Percentiles rank a stretch among this genome's conserved stretches.
These are phyloP conservation scores for Cryptocephalus primarius DNA, from an alignment of 2,888 invertebrate genomes.

Conservation along the genomic window DNA sequence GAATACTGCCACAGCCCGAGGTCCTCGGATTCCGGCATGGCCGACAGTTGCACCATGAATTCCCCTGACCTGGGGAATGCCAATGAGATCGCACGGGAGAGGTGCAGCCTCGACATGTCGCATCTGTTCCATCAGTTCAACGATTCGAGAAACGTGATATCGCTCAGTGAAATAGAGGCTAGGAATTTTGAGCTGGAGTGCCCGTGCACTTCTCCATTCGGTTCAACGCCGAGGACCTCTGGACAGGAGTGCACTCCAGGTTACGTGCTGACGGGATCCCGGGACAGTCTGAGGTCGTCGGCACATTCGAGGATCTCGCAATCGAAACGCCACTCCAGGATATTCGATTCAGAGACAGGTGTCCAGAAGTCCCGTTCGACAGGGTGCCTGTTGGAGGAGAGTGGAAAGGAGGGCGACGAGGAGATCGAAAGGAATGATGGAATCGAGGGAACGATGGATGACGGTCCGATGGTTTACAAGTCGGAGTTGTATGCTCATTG, in stretches of 20 bases:
- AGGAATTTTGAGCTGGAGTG: conserved; percentile 57
- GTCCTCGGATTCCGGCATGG: conserved; percentile 77
- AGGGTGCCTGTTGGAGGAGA: conserved; percentile 20
- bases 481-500: conserved; percentile 84
- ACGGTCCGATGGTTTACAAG: conserved; percentile 48
- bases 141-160: conserved; percentile 30
- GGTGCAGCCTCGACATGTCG: conserved; percentile 23
- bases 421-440: conserved; percentile 13
- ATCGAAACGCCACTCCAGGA: neutral
- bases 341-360: conserved; percentile 2
- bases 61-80: conserved; percentile 50
- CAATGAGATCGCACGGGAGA: conserved; percentile 21
- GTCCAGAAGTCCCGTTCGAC: conserved; percentile 27
- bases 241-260: conserved; percentile 49
- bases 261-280: conserved; percentile 41
- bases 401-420: conserved; percentile 9
- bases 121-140: conserved; percentile 22
- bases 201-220: conserved; percentile 61
- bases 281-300: conserved; percentile 42
- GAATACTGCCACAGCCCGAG: conserved; percentile 51
- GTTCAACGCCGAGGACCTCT: conserved; percentile 59
- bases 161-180: conserved; percentile 44
- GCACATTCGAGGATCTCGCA: conserved; percentile 39
- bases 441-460: conserved; percentile 17
- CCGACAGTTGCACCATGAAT: conserved; percentile 66